Percentiles rank a stretch among this genome's conserved stretches.
Evolutionary conservation across 2,797 vertebrate genomes (phyloP).

Genomic region (Macroramphosus scolopax): DNA sequence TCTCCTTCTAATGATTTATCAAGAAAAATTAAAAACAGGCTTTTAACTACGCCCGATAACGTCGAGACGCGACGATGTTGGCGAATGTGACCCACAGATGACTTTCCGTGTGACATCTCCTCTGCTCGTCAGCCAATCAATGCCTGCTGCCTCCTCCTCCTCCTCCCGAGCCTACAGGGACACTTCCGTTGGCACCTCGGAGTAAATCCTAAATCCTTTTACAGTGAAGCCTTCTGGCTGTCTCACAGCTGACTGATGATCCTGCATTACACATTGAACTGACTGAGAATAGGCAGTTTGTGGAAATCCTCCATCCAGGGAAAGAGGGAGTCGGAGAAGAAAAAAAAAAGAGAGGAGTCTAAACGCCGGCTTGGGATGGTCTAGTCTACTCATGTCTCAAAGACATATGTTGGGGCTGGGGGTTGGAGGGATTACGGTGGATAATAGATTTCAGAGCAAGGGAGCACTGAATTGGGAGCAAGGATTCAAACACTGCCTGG

Average conservation of each 20-base stretch:
- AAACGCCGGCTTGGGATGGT: constrained; percentile 60
- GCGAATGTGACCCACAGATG: constrained; percentile 37
- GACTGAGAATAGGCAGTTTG: constrained; percentile 49
- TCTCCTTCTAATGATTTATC: constrained; percentile 53
- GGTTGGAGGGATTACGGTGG: constrained; percentile 68
- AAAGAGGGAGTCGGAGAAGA: constrained; percentile 1
- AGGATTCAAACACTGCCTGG: constrained; percentile 68
- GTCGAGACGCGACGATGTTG: constrained; percentile 20
- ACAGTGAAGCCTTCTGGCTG: constrained; percentile 55
- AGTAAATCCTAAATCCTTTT: constrained; percentile 59
- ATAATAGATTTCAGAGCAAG: constrained; percentile 70
- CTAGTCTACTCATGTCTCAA: constrained; percentile 61
- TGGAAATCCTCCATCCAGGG: constrained; percentile 52
- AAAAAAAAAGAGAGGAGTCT: constrained; percentile 19
- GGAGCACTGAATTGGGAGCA: constrained; percentile 64
- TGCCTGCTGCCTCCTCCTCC: constrained; percentile 32
- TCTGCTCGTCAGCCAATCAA: constrained; percentile 46
- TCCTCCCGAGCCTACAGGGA: constrained; percentile 40
- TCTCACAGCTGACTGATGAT: constrained; percentile 66
- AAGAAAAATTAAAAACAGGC: constrained; percentile 46
- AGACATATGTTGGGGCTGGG: constrained; percentile 60
- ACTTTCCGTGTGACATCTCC: constrained; percentile 61
- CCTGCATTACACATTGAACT: constrained; percentile 58
- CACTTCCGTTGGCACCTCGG: constrained; percentile 48
- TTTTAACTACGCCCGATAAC: constrained; percentile 14